Evolutionary conservation across 2,113 vertebrate species (phyloP).

Genomic region (Thalassarche chlororhynchos): DNA sequence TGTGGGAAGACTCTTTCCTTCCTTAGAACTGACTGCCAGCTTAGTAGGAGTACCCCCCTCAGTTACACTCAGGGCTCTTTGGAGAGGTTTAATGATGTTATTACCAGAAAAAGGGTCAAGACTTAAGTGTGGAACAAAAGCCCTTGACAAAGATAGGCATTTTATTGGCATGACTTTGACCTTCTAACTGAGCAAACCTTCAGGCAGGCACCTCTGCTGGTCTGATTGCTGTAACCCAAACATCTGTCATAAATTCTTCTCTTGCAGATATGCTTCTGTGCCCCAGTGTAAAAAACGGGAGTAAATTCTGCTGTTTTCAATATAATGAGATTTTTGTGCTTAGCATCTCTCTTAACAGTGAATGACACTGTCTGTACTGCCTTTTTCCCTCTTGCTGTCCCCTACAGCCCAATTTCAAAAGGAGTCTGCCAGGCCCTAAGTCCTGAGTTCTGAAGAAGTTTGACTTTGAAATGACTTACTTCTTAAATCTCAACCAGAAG

Average conservation of each 20-base stretch:
- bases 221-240: background rate
- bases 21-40: background rate
- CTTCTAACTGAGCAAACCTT: background rate
- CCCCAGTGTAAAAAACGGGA: background rate
- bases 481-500: background rate
- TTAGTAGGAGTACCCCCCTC: background rate
- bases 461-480: background rate
- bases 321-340: background rate
- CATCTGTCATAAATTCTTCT: background rate
- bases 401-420: background rate
- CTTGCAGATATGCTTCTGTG: background rate
- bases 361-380: background rate
- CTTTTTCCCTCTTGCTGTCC: background rate
- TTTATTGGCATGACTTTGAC: background rate
- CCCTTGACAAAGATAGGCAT: background rate
- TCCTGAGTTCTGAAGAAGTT: background rate
- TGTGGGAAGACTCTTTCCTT: background rate
- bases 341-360: background rate
- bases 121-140: background rate
- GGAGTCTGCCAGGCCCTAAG: background rate
- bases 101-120: background rate
- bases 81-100: background rate
- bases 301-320: background rate
- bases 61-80: background rate
- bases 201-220: background rate